Conservation (phyloP, 1,140 invertebrate species). For the Ditylenchus dipsaci region DNA sequence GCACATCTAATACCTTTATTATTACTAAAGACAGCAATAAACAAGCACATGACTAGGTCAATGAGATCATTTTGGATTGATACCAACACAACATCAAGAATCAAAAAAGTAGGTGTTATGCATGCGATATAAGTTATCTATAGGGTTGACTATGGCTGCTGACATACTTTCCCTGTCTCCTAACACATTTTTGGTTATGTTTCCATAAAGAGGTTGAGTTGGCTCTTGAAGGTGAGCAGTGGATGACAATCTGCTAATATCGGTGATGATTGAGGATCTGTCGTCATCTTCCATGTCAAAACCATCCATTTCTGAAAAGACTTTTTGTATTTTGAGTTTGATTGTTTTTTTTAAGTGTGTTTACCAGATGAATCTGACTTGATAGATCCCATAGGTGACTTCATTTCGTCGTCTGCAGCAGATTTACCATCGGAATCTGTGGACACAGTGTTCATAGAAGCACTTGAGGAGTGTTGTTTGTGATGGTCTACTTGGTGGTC, state of each 20-base stretch:
- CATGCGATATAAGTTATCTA: constrained; percentile 37
- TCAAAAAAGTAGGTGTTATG: constrained; percentile 36
- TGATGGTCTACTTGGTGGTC: background rate
- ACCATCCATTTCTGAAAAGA: background rate
- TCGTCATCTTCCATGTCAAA: constrained; percentile 7
- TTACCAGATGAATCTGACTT: constrained; percentile 2
- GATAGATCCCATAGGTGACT: constrained; percentile 7
- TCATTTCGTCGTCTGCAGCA: background rate
- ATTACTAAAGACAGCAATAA: too few relatives aligned
- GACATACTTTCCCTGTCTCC: background rate
- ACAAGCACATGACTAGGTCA: too few relatives aligned
- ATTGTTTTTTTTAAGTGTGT: background rate
- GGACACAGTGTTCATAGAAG: background rate
- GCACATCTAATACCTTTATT: too few relatives aligned
- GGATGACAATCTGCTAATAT: background rate
- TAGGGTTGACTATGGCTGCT: constrained; percentile 28
- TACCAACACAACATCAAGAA: background rate
- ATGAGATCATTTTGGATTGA: too few relatives aligned
- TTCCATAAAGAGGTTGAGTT: background rate
- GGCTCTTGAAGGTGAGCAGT: background rate
- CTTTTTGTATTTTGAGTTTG: background rate
- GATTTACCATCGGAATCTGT: constrained; percentile 11
- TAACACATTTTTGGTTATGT: too few relatives aligned
- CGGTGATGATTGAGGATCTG: background rate
- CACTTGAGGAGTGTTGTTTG: background rate